Base-by-base conservation (phyloP, 23 tunicate genomes). In the Trididemnum clinides region DNA sequence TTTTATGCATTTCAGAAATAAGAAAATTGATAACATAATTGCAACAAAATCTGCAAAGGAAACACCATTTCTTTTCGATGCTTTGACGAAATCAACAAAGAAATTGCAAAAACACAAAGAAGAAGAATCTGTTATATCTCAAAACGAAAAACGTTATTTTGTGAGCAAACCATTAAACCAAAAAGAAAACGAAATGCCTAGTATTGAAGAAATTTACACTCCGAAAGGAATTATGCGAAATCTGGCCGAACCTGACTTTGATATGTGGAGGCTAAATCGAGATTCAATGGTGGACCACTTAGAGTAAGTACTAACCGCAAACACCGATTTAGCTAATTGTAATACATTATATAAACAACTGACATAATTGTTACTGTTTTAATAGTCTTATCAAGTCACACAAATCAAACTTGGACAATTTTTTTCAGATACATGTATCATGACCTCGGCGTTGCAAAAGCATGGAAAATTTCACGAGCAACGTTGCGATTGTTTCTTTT, bases 281-380 rank as follows among this genome's bases (percentile, higher is more conserved):
- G 98, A 93, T 34, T 85, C 89, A 27, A 93, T 93, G 92, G 78
- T 93, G 23, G 98, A 93, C 27, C 98, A 93, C 59, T 78, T 93
- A 34, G 92, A 93, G 98, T 93, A 49, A 88, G 98, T 88, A 57
- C 4, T 5, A 62, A 5, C n/a, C n/a, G 21, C n/a, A 62, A 12
- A 10, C n/a, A 23, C 6, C 5, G 27, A 12, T 20, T 62, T 62
- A 62, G 5, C n/a, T 62, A 22, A 5, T 62, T 62, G 70, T 62
- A 62, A 44, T 44, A 7, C 15, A 7, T 44, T 15, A 15, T 44
- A 44, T 7, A 44, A 44, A 44, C 54, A 44, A 10, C 54, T 44
- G 10, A 7, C 10, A 44, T 7, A 15, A 44, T 44, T 10, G 10
- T 44, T 44, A 44, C 15, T 7, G 54, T 44, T 44, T 7, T 44